Base-by-base conservation (phyloP, 2,888 invertebrate genomes). In the Beris chalybata region DNA sequence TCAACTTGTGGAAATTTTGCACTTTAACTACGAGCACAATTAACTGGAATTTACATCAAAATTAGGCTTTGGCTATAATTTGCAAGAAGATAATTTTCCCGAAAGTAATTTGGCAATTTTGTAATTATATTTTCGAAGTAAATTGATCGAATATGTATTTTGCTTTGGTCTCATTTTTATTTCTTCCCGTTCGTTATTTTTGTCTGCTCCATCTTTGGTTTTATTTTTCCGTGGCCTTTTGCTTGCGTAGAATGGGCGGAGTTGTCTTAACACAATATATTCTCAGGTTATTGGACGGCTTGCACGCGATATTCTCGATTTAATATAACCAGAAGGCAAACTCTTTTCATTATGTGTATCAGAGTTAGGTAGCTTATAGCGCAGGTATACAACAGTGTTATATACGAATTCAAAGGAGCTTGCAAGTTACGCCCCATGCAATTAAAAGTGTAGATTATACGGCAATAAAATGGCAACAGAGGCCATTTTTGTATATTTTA, bases 101-200 rank as follows among this genome's bases (percentile, higher is more conserved):
- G 50, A 15, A 31, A 58, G 66, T 66, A 68, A 68, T 68, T 68
- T 68, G 68, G 68, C 68, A 68, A 68, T 68, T 68, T 68, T 68
- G 68, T 66, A 68, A 68, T 68, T 68, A 68, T 66, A 38, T 50
- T 61, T 68, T 55, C 38, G 52, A 48, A 56, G 47, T 54, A 68
- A 68, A 65, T 68, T 65, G 68, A 68, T 68, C 65, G 44, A 54
- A 38, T 38, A 38, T 38, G 9, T 38, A 38, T 38, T 38, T 38
- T 38, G 38, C 9, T 38, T 38, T 5, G 3, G 38, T 38, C 13
- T 11, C 30, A 30, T 32, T 7, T 45, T 29, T 22, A 22, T 22
- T 22, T 22, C 44, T 13, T 22, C 9, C 52, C 7, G 6, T 1
- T 7, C 52, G 22, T 7, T 5, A 11, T 52, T 38, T 15, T 56